Evolutionary conservation across 2,797 vertebrate genomes (phyloP).

Genomic region (Pelodytes ibericus): DNA sequence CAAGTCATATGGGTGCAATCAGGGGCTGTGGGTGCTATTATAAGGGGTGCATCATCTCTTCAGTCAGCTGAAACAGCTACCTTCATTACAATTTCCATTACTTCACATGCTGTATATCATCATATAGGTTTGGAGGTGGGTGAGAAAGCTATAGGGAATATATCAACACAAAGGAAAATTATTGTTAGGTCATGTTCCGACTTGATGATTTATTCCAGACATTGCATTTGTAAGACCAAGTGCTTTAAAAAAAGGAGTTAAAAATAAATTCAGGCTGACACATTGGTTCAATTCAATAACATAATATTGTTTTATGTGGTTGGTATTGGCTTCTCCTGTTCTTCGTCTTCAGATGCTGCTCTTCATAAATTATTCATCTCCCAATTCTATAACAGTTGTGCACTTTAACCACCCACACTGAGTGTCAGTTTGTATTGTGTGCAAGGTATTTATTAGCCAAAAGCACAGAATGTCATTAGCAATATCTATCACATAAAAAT

Average conservation of each 20-base stretch:
- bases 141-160: neutral
- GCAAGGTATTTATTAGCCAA: conserved; percentile 10
- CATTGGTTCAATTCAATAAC: neutral
- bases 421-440: conserved; percentile 6
- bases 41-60: too few relatives aligned
- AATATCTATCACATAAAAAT: neutral
- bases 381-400: neutral
- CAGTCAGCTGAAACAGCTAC: neutral
- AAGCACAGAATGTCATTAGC: neutral
- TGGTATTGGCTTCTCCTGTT: conserved; percentile 8
- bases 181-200: neutral
- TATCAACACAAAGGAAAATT: neutral
- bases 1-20: too few relatives aligned
- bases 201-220: neutral
- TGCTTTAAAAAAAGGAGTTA: neutral
- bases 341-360: neutral
- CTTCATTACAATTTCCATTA: neutral
- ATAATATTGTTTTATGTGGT: neutral
- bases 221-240: neutral
- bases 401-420: conserved; percentile 15
- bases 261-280: neutral
- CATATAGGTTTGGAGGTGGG: neutral
- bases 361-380: conserved; percentile 20
- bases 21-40: too few relatives aligned
- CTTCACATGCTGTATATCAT: neutral